phyloP scores from a whole-genome alignment of 23 tunicate genomes.

The Ciona savignyi region DNA sequence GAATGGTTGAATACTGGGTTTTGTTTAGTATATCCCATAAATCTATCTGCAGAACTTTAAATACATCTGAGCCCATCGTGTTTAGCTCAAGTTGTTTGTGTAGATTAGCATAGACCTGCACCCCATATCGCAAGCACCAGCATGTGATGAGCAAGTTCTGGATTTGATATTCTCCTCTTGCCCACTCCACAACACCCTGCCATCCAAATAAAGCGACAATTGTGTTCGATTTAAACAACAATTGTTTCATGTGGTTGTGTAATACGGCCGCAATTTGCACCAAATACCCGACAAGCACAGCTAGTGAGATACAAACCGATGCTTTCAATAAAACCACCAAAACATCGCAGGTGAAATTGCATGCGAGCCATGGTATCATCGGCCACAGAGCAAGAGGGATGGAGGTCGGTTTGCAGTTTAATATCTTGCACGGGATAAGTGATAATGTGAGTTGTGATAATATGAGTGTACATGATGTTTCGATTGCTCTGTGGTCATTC shows the following conservation, averaged over 20 bases:
- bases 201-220: conserved; percentile 42
- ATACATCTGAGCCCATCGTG: conserved; percentile 2
- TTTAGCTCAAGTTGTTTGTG: neutral
- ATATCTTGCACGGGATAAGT: no score
- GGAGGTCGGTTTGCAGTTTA: no score
- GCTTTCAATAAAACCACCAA: neutral
- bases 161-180: conserved; percentile 32
- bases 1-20: neutral
- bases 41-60: conserved; percentile 6
- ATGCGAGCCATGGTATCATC: conserved; percentile 30
- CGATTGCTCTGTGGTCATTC: no score
- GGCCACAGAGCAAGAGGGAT: conserved; percentile 14
- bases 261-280: neutral
- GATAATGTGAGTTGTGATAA: no score
- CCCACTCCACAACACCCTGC: conserved; percentile 48
- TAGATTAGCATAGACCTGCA: conserved; percentile 37
- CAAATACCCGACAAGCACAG: neutral
- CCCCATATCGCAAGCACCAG: conserved; percentile 30
- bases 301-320: neutral
- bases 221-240: conserved; percentile 28
- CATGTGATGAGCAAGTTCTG: conserved; percentile 39
- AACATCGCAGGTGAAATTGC: neutral
- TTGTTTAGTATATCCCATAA: neutral
- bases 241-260: neutral
- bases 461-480: no score